These are phyloP conservation scores for Operophtera brumata DNA, from an alignment of 2,888 invertebrate species.

Conservation along the genomic window DNA sequence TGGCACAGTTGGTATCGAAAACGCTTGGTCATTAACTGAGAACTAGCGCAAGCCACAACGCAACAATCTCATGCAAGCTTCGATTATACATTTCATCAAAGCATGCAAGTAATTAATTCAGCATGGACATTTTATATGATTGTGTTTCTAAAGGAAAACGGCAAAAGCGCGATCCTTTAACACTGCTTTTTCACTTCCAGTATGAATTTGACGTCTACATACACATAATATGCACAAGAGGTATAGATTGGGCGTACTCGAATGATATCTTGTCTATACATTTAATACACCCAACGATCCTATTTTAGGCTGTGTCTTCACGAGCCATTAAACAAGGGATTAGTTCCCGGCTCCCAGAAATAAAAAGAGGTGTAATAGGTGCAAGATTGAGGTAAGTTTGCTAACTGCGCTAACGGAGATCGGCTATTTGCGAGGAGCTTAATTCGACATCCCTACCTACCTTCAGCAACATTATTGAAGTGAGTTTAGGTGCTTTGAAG, in stretches of 20 bases:
- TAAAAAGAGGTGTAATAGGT: conserved; percentile 48
- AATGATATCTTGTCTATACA: no score
- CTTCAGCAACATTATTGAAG: conserved; percentile 7
- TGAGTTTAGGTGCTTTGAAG: conserved; percentile 13
- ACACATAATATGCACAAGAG: no score
- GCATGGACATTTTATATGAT: no score
- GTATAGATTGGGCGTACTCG: no score
- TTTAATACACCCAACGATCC: conserved; percentile 7
- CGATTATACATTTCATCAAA: no score
- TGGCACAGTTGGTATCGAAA: conserved; percentile 2
- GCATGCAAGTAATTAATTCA: no score
- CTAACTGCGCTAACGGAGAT: conserved; percentile 34
- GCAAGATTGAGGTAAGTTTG: conserved; percentile 36
- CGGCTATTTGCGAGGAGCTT: conserved; percentile 31
- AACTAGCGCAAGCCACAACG: no score
- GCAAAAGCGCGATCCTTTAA: no score
- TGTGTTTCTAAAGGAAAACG: no score
- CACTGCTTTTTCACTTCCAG: no score
- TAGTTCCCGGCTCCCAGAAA: conserved; percentile 45
- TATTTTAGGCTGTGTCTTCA: conserved; percentile 34
- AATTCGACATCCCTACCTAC: conserved; percentile 8
- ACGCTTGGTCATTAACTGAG: not conserved
- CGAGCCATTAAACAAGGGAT: conserved; percentile 57
- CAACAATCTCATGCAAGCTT: no score
- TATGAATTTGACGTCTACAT: no score